A percentile compares a stretch with the other conserved stretches of the same genome.
phyloP scores from a whole-genome alignment of 1,140 invertebrate genomes.

The Drosophila ogumai region DNA sequence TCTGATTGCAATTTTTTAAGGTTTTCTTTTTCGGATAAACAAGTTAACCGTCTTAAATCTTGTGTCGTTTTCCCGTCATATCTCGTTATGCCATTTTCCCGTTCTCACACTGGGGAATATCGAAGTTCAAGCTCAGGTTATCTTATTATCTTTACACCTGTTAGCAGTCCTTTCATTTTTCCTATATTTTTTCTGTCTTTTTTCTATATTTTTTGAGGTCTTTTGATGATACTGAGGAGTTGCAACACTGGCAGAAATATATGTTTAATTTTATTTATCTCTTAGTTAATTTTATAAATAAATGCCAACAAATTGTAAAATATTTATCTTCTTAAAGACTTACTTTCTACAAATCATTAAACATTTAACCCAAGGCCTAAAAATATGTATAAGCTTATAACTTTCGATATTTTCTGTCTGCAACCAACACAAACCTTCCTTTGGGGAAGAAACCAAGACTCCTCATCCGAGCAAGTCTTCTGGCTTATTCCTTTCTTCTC shows the following conservation, averaged over 20 bases:
- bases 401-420: neutral
- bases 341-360: neutral
- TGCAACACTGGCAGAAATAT: slow-evolving; percentile 20
- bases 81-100: slow-evolving; percentile 19
- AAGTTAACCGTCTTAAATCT: neutral
- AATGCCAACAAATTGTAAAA: neutral
- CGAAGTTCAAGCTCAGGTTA: slow-evolving; percentile 20
- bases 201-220: neutral
- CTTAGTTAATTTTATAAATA: neutral
- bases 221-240: slow-evolving; percentile 17
- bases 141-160: slow-evolving; percentile 30
- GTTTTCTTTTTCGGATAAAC: neutral
- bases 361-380: neutral
- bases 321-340: neutral
- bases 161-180: neutral
- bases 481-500: slow-evolving; percentile 24
- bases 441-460: neutral
- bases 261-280: neutral
- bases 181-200: neutral
- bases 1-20: neutral
- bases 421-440: neutral
- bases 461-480: slow-evolving; percentile 14
- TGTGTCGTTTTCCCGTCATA: slow-evolving; percentile 6
- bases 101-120: slow-evolving; percentile 12
- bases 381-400: neutral